These are phyloP conservation scores for Gasterosteus aculeatus DNA, from an alignment of 2,113 vertebrate species.

Conservation along the genomic window DNA sequence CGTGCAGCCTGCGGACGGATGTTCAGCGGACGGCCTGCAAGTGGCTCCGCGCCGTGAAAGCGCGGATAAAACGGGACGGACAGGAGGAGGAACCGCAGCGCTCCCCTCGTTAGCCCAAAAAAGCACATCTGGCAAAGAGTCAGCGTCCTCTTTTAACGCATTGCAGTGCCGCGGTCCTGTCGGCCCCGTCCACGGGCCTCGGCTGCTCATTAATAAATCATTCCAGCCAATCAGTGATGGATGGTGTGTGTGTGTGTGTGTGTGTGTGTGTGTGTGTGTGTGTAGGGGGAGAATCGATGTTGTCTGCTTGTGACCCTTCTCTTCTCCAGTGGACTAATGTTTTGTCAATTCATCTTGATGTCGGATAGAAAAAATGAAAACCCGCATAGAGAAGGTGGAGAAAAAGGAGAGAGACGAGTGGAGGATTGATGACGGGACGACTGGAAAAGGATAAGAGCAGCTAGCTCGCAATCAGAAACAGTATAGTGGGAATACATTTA, in stretches of 20 bases:
- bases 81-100: constrained; percentile 19
- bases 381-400: neutral
- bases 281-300: constrained; percentile 47
- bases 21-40: neutral
- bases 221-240: constrained; percentile 57
- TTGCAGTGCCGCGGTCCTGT: constrained; percentile 43
- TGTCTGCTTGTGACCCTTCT: constrained; percentile 20
- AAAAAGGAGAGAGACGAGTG: neutral
- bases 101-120: constrained; percentile 50
- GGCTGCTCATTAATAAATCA: constrained; percentile 54
- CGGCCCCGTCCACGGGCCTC: constrained; percentile 17
- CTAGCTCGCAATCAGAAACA: constrained; percentile 47
- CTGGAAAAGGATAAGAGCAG: constrained; percentile 8
- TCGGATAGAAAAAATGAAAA: constrained; percentile 4
- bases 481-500: constrained; percentile 61
- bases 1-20: neutral
- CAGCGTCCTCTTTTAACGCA: constrained; percentile 39
- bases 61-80: constrained; percentile 22
- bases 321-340: constrained; percentile 46
- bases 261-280: neutral
- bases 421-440: constrained; percentile 26
- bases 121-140: constrained; percentile 57
- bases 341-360: constrained; percentile 41
- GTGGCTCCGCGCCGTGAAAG: constrained; percentile 23
- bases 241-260: constrained; percentile 20